Evolutionary conservation across 2,113 vertebrate genomes (phyloP), one percentile per base, ranked within the genome.

Genomic region (Telmatochromis sp.): DNA sequence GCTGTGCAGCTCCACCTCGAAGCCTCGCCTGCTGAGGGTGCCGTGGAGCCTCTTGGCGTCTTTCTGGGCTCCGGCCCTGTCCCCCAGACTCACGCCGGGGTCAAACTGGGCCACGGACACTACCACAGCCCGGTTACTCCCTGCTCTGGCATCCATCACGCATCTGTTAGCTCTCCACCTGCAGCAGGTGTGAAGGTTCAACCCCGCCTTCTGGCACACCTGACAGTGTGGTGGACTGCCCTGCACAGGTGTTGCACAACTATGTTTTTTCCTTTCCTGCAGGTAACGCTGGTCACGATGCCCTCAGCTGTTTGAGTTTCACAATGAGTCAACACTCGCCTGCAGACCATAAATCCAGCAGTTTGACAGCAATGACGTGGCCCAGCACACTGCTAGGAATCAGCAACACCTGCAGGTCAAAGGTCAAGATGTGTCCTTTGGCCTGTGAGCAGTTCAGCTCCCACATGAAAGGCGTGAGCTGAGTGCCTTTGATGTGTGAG

Each of bases 31-130:
- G 4, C 60, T 93, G 9, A 98, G 96, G 1, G 58, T 57, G 0
- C 21, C 55, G 80, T 96, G 96, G 5, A 98, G 95, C 6, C 82
- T 92, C 75, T 93, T 91, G 0, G 81, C 80, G 79, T 97, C 97
- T 9, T 2, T 81, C 5, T 4, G 6, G 2, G 95, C 96, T 5
- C 96, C 97, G 0, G 3, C 57, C 5, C 96, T 91, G 2, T 2
- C 5, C 0, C 0, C 1, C 2, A 95, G 47, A 0, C 2, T 0
- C 0, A 90, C 73, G 1, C 83, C 68, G 1, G 13, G 28, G 6
- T 89, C 4, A 82, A 96, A 97, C 1, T 91, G 0, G 0, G 54
- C 82, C 84, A 97, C 94, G 0, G 93, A 96, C 26, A 97, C 94
- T 19, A 97, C 11, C 10, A 97, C 81, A 0, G 95, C 96, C 73